Percentiles rank a stretch among this genome's conserved stretches.
These are phyloP conservation scores for Choloepus didactylus DNA, from an alignment of 2,797 vertebrate species.

Conservation along the genomic window DNA sequence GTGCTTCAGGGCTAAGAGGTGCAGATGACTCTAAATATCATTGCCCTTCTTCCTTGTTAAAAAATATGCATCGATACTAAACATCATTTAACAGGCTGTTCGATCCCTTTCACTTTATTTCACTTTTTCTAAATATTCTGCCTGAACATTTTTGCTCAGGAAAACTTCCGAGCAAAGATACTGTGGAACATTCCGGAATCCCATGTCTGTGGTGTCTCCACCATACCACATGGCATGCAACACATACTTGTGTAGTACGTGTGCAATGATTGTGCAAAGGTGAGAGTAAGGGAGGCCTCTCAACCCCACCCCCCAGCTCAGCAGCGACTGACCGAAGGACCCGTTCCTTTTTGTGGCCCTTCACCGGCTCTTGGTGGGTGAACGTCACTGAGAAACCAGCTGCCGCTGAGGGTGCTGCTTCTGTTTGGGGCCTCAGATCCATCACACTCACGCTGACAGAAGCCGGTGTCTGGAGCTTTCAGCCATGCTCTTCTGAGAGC, in stretches of 20 bases:
- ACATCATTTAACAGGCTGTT: not conserved
- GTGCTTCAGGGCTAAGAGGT: fast-evolving
- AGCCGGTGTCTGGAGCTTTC: not conserved
- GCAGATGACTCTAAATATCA: fast-evolving
- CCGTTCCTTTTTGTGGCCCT: not conserved
- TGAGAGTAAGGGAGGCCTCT: not conserved
- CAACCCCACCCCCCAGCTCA: no score
- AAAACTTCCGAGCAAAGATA: fast-evolving
- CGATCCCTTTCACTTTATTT: not conserved
- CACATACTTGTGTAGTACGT: no score
- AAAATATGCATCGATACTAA: not conserved
- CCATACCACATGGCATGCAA: fast-evolving
- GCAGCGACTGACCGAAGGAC: fast-evolving
- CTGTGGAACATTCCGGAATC: not conserved
- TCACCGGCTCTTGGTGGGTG: not conserved
- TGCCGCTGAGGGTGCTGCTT: not conserved
- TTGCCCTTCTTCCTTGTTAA: not conserved
- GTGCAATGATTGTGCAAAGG: not conserved
- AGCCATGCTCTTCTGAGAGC: not conserved
- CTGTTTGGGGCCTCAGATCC: not conserved
- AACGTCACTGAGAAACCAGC: not conserved
- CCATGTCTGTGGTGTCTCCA: not conserved
- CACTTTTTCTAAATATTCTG: not conserved
- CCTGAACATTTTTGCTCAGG: not conserved
- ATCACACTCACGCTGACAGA: fast-evolving